Evolutionary conservation across 2,797 vertebrate species (phyloP), one percentile per base, ranked within the genome.

Genomic region (Momotus momota): DNA sequence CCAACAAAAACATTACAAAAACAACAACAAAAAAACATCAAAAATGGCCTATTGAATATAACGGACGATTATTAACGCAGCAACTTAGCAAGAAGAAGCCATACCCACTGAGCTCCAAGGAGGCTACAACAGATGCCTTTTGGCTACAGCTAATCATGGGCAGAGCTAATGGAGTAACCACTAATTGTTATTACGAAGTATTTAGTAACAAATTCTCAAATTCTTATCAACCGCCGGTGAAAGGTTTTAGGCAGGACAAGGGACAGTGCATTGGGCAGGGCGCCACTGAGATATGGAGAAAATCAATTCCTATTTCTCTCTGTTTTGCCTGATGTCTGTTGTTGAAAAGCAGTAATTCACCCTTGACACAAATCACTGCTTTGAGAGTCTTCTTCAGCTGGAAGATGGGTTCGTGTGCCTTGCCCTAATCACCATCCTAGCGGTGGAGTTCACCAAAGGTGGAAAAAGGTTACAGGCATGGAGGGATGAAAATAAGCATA

Each of bases 121-220:
- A 67, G 51, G 71, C 51, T 87, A 84, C n/a, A 78, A 51, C n/a
- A 80, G 25, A 52, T 75, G 49, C 43, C 33, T 87, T 72, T 71
- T 66, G 26, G 75, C 73, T 83, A 54, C 60, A 89, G 19, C 25
- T 74, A 81, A 92, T 74, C 66, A 89, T 6, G 25, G 25, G 8
- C n/a, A 96, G 57, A 94, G 81, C 66, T 94, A 94, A 96, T n/a
- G 38, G 45, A 93, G n/a, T 48, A 85, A 71, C 20, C 67, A 74
- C 45, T 90, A 85, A 87, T 65, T 71, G 71, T 79, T 82, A 54
- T 40, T 88, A 69, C 21, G 16, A 66, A 80, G 43, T 65, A 15
- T 86, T 86, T 79, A 71, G 52, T 20, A 85, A 80, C 33, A 67
- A 83, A 79, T 80, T 81, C 52, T 83, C 26, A 2, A 75, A n/a